Conservation (phyloP, 2,888 invertebrate genomes). For the Nomada lathburiana region DNA sequence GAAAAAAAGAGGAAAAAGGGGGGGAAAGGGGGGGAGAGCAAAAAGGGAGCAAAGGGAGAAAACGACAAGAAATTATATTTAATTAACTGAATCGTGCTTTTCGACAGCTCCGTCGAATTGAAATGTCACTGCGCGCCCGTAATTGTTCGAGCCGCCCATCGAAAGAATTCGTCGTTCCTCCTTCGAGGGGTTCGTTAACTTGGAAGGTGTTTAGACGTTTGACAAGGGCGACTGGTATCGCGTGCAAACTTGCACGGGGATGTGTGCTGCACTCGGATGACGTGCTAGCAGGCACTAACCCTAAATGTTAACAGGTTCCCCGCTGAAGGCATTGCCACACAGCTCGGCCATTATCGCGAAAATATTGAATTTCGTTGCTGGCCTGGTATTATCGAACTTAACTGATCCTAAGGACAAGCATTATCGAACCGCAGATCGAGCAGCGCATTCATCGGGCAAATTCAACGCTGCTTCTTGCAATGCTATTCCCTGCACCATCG, state of each 20-base stretch:
- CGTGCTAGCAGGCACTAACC: constrained; percentile 79
- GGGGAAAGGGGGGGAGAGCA: too few relatives aligned
- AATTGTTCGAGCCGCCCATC: constrained; percentile 35
- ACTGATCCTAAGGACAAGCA: constrained; percentile 67
- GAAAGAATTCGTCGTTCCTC: neutral
- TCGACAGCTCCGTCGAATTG: constrained; percentile 69
- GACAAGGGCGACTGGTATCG: neutral
- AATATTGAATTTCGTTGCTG: constrained; percentile 82
- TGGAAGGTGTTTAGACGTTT: neutral
- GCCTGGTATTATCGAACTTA: constrained; percentile 74
- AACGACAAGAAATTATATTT: constrained; percentile 45
- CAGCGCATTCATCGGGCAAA: neutral
- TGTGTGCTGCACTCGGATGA: constrained; percentile 64
- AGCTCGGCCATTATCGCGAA: constrained; percentile 71
- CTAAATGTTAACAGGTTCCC: constrained; percentile 80
- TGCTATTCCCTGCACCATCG: too few relatives aligned
- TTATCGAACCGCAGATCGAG: constrained; percentile 63
- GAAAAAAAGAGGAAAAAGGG: constrained; percentile 10
- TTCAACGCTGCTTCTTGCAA: neutral
- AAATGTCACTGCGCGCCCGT: constrained; percentile 33
- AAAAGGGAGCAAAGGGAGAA: too few relatives aligned
- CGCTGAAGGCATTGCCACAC: constrained; percentile 72
- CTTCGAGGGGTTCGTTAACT: too few relatives aligned
- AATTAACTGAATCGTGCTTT: constrained; percentile 62
- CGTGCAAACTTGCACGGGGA: neutral